These are phyloP conservation scores for Baryphthengus martii DNA, from an alignment of 2,113 vertebrate genomes.

Conservation along the genomic window DNA sequence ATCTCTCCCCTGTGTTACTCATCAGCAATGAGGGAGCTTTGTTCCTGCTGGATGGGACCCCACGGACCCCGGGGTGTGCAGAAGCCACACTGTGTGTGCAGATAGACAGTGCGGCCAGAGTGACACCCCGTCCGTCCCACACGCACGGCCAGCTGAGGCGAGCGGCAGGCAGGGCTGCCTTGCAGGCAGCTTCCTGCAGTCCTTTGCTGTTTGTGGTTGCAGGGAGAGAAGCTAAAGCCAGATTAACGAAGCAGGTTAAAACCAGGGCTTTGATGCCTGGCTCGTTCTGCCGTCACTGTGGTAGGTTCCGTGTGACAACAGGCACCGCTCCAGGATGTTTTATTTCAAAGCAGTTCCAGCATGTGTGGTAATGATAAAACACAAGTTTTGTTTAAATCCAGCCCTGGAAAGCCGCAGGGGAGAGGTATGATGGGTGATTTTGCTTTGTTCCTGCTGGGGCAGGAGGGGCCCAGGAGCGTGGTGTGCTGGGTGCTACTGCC, in stretches of 20 bases:
- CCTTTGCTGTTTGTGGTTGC: background rate
- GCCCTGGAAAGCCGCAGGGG: background rate
- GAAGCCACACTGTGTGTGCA: rapidly evolving
- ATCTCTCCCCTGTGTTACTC: background rate
- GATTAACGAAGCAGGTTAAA: background rate
- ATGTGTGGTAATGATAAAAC: background rate
- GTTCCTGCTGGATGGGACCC: background rate
- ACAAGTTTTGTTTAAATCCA: background rate
- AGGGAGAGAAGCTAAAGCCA: background rate
- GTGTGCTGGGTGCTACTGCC: background rate
- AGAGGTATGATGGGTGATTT: background rate
- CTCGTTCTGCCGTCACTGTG: background rate
- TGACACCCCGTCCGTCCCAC: rapidly evolving
- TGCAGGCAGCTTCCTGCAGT: background rate
- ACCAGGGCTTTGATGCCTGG: background rate
- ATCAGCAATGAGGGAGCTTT: rapidly evolving
- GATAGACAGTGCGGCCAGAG: background rate
- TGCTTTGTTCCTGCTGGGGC: background rate
- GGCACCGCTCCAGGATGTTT: background rate
- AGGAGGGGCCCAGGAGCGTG: rapidly evolving
- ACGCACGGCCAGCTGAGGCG: rapidly evolving
- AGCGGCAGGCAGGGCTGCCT: background rate
- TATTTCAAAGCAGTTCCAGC: background rate
- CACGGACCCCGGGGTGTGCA: rapidly evolving
- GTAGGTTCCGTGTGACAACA: background rate